A percentile compares a stretch with the other conserved stretches of the same genome.
phyloP scores from a whole-genome alignment of 1,140 invertebrate species.

The Brachionus sp. region DNA sequence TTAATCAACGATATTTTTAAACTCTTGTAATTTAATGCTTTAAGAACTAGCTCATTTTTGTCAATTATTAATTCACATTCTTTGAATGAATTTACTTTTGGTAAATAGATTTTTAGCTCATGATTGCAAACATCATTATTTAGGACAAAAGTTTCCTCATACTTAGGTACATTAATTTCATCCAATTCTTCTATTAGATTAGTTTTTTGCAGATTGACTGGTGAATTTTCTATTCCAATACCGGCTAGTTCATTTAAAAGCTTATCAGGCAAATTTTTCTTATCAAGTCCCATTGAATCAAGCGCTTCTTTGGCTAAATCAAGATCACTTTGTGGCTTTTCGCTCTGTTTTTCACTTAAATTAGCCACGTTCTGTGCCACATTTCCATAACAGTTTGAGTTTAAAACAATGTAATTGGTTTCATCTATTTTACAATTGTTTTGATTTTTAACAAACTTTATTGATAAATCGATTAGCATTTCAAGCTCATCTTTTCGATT shows the following conservation, averaged over 20 bases:
- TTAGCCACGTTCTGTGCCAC: neutral
- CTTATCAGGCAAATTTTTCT: slow-evolving; percentile 1
- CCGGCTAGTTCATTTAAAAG: neutral
- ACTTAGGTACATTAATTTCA: neutral
- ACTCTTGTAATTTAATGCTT: neutral
- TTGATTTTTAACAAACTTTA: slow-evolving; percentile 10
- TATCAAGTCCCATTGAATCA: neutral
- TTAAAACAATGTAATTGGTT: neutral
- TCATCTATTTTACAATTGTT: slow-evolving; percentile 14
- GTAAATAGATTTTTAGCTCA: slow-evolving; percentile 8
- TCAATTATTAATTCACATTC: slow-evolving; percentile 30
- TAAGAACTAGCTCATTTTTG: neutral
- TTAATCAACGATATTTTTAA: neutral
- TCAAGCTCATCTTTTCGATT: neutral
- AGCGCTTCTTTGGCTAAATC: slow-evolving; percentile 26
- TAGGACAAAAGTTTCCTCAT: neutral
- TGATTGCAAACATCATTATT: neutral
- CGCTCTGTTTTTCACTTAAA: neutral
- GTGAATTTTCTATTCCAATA: neutral
- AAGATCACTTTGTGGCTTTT: neutral
- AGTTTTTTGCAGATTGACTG: neutral
- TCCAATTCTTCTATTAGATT: neutral
- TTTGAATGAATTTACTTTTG: neutral
- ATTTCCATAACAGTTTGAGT: neutral
- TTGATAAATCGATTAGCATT: slow-evolving; percentile 5